These are phyloP conservation scores for Solea senegalensis DNA, from an alignment of 2,113 vertebrate genomes.

Conservation along the genomic window DNA sequence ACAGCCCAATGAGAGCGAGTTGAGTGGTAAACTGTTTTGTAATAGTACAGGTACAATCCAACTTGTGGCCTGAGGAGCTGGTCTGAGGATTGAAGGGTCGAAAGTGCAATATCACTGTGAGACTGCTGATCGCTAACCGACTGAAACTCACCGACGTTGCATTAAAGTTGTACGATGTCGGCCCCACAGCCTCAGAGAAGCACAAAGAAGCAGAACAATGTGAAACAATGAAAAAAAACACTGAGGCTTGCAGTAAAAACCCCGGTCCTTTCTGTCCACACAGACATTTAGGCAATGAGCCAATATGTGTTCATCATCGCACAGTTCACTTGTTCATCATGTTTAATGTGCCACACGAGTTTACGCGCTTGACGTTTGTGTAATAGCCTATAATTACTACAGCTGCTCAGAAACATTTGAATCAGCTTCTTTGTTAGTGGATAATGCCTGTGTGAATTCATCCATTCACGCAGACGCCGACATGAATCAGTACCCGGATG, in stretches of 20 bases:
- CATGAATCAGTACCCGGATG: slow-evolving; percentile 12
- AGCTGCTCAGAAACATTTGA: too few relatives aligned
- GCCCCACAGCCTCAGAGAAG: background rate
- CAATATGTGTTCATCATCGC: background rate
- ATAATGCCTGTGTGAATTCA: too few relatives aligned
- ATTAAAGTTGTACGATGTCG: background rate
- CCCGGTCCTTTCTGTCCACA: background rate
- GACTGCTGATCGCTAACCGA: background rate
- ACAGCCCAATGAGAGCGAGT: too few relatives aligned
- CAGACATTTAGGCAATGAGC: too few relatives aligned
- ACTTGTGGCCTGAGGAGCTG: background rate
- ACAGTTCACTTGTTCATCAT: too few relatives aligned
- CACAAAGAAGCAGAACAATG: background rate
- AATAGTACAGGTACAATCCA: too few relatives aligned
- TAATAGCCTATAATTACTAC: too few relatives aligned
- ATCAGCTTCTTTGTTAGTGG: too few relatives aligned
- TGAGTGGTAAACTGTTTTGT: too few relatives aligned
- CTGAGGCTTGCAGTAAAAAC: background rate
- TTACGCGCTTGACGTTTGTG: too few relatives aligned
- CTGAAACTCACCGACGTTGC: background rate
- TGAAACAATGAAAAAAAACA: background rate
- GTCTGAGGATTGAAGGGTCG: background rate
- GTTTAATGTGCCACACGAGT: too few relatives aligned
- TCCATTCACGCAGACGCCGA: background rate
- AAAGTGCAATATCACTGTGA: background rate